Conservation (phyloP, 92 coral and sea anemone species). For the Heteractis magnifica region DNA sequence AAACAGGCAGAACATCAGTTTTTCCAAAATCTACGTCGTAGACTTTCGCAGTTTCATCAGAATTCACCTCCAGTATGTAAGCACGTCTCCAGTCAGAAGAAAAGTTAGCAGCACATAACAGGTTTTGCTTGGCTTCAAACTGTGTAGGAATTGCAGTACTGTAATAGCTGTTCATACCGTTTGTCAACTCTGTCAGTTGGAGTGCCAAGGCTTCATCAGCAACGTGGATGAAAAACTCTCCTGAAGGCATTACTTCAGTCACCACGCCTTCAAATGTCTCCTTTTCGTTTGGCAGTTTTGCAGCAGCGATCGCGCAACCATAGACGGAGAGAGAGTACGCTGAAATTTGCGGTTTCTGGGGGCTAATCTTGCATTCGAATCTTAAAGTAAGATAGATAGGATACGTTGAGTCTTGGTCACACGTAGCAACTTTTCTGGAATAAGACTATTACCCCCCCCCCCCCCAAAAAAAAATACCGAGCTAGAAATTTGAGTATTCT, state of each 20-base stretch:
- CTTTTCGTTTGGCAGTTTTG: constrained; percentile 4
- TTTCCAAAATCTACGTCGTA: constrained; percentile 84
- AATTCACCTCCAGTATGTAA: constrained; percentile 31
- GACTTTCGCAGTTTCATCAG: constrained; percentile 39
- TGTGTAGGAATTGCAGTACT: constrained; percentile 4
- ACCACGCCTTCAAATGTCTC: constrained; percentile 63
- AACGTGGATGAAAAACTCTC: constrained; percentile 64
- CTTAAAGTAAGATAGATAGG: too few species aligned
- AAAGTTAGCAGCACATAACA: constrained; percentile 47
- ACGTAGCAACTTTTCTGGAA: too few species aligned
- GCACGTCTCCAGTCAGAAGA: constrained; percentile 73
- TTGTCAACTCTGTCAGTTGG: constrained; percentile 41
- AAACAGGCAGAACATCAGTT: constrained; percentile 43
- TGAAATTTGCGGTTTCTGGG: not conserved
- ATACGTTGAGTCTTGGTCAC: too few species aligned
- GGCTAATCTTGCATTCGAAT: not conserved
- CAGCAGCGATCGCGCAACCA: not conserved
- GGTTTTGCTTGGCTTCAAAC: constrained; percentile 18
- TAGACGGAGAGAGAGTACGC: not conserved
- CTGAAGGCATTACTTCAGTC: constrained; percentile 60
- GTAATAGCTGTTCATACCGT: constrained; percentile 40
- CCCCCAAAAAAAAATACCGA: too few species aligned
- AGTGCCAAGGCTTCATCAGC: constrained; percentile 46
- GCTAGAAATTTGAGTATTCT: too few species aligned
- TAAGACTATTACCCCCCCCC: too few species aligned